phyloP scores from a whole-genome alignment of 1,140 invertebrate species.

The Parapsyche elsis region DNA sequence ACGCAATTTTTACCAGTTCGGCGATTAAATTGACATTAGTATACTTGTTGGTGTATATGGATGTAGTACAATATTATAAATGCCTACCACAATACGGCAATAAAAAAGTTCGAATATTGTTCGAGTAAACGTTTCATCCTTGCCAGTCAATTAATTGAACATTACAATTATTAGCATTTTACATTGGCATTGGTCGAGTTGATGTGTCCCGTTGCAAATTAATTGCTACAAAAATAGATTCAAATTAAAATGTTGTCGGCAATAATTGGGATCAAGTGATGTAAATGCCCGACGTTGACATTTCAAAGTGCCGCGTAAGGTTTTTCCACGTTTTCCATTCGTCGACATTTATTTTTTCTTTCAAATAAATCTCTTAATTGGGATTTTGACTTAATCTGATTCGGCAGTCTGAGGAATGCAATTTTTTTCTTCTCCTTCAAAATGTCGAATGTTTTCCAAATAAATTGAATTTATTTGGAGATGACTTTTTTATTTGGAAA shows the following conservation, averaged over 20 bases:
- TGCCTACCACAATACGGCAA: too few relatives aligned
- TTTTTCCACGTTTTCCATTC: neutral
- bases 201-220: neutral
- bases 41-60: too few relatives aligned
- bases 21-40: neutral
- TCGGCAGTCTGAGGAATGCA: neutral
- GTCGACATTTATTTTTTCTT: neutral
- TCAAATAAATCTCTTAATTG: slow-evolving; percentile 1
- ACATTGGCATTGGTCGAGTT: neutral
- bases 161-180: neutral
- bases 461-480: neutral
- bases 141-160: slow-evolving; percentile 32
- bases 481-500: neutral
- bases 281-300: neutral
- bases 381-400: neutral
- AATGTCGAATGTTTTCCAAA: neutral
- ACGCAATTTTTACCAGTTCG: neutral
- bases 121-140: neutral
- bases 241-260: slow-evolving; percentile 25
- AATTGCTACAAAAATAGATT: slow-evolving; percentile 31
- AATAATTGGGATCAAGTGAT: slow-evolving; percentile 39
- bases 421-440: neutral
- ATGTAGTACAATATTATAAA: too few relatives aligned
- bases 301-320: slow-evolving; percentile 22
- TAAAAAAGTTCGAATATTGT: neutral